Evolutionary conservation across 2,888 invertebrate species (phyloP).

Genomic region (Yponomeuta sedellus): DNA sequence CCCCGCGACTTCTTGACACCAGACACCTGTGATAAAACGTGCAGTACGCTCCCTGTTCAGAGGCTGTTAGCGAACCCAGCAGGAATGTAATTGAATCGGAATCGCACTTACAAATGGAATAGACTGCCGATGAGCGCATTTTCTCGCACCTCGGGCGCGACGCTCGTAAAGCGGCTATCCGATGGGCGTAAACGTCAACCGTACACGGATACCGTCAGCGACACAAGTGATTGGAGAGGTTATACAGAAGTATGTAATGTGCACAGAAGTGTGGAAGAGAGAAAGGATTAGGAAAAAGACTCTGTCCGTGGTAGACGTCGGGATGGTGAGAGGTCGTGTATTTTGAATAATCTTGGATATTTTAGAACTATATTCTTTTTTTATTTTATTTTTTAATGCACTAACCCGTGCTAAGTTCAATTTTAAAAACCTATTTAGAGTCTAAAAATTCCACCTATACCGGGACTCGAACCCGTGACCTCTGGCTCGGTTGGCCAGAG

Average conservation of each 20-base stretch:
- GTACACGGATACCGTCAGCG: background rate
- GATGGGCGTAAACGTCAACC: slow-evolving; percentile 10
- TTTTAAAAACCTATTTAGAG: no score
- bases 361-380: no score
- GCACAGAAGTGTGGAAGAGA: no score
- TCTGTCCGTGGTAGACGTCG: no score
- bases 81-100: background rate
- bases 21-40: background rate
- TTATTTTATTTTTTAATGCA: no score
- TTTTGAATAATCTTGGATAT: no score
- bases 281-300: no score
- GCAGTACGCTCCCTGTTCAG: background rate
- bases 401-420: no score
- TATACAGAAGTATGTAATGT: background rate
- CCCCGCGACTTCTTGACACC: background rate
- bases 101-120: background rate
- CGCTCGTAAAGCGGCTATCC: slow-evolving; percentile 11
- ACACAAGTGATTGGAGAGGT: background rate
- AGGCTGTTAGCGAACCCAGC: background rate
- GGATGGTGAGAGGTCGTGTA: no score
- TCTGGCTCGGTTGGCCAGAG: no score
- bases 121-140: background rate
- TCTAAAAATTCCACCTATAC: no score
- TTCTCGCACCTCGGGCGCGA: slow-evolving; percentile 1
- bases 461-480: no score